A percentile compares a stretch with the other conserved stretches of the same genome.
Evolutionary conservation across 2,113 vertebrate genomes (phyloP).

Genomic region (Corythornis vintsioides): DNA sequence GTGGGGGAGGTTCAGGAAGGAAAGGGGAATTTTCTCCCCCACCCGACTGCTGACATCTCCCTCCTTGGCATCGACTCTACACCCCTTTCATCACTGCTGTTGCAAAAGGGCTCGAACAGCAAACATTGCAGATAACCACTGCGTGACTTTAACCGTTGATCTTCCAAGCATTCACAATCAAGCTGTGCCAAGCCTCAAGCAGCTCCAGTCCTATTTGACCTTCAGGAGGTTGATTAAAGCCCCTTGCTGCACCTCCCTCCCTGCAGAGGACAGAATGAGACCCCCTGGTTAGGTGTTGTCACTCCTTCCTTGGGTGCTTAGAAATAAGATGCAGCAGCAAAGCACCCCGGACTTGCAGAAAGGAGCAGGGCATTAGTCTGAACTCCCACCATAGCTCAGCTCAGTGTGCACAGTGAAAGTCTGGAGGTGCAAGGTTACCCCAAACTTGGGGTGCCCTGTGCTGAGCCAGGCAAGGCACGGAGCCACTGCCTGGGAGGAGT

Average conservation of each 20-base stretch:
- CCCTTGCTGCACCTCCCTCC: not conserved
- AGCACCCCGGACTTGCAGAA: not conserved
- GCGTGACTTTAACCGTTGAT: not conserved
- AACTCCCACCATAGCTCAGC: not conserved
- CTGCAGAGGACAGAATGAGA: not conserved
- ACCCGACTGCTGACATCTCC: not conserved
- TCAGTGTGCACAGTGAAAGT: fast-evolving
- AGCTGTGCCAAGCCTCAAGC: not conserved
- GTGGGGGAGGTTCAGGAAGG: fast-evolving
- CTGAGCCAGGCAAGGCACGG: fast-evolving
- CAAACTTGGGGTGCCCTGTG: fast-evolving
- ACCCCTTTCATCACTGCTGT: not conserved
- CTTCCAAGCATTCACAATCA: not conserved
- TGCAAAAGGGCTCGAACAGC: not conserved
- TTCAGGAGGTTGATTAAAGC: not conserved
- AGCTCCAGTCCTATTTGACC: not conserved
- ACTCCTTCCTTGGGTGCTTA: not conserved
- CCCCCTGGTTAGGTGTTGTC: fast-evolving
- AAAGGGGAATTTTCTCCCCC: not conserved
- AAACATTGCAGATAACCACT: not conserved
- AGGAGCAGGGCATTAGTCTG: not conserved
- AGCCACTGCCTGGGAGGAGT: fast-evolving
- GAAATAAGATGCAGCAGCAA: not conserved
- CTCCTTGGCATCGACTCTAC: not conserved
- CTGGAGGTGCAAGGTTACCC: not conserved